Evolutionary conservation across 2,113 vertebrate species (phyloP), one percentile per base, ranked within the genome.

Genomic region (Neolamprologus modestus): DNA sequence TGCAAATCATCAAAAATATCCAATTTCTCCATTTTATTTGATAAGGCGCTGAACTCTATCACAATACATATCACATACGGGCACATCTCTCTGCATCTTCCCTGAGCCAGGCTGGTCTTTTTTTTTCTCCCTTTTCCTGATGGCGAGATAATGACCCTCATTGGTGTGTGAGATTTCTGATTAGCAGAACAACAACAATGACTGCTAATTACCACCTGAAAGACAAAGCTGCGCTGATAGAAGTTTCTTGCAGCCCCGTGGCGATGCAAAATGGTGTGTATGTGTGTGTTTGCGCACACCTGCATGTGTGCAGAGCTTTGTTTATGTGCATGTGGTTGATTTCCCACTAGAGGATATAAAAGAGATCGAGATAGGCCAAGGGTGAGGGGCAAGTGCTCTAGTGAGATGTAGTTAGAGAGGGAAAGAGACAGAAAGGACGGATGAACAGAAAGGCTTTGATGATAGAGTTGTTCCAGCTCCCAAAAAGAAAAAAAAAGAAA

Each of bases 141-240:
- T 95, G 89, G 88, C 13, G 84, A 94, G 95, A 93, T 95, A 95
- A 94, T 93, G 93, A 95, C 94, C 95, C 93, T 94, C 80, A 83
- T 89, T 89, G 89, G 85, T 92, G 87, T 90, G 87, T 78, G 89
- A 95, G 93, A 96, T 94, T 94, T 95, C 88, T 95, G 95, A 96
- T 96, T 94, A 95, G 93, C 91, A 82, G 85, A 90, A 92, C 87
- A 95, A 93, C 88, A 94, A 96, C 94, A 95, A 95, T 95, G 91
- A 88, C 92, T 90, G 92, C 92, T 96, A 96, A 96, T 96, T 96
- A 96, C 85, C 92, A 94, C 89, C 95, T 93, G 93, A 93, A 93
- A 96, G 93, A 95, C 94, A 91, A 92, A 92, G 82, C 84, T 47
- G 86, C 3, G 17, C 91, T 92, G 94, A 95, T 95, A 91, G 87